Base-by-base conservation (phyloP, 1,140 invertebrate species). In the Hycleus cichorii region DNA sequence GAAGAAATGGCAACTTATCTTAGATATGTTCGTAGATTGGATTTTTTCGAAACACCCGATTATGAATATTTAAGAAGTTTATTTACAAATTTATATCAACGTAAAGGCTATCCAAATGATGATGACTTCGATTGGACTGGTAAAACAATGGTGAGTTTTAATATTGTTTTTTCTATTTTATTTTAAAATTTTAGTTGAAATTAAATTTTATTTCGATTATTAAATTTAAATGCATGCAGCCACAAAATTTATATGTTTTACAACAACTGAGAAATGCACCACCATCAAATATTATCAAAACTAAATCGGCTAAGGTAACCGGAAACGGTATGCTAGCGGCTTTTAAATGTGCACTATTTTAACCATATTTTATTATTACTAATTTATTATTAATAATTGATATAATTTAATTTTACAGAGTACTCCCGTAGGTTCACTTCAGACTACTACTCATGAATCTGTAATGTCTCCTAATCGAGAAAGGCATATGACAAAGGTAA, bases 41-140 rank as follows among this genome's bases (percentile, higher is more conserved):
- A 99, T 78, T 99, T 99, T 81, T 99, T 98, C 80, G 97, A 99
- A 82, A 97, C 95, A 58, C 97, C 97, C 27, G 96, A 99, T 77
- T 99, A 99, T 80, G 95, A 98, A 77, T 97, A 98, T 82, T 83
- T 97, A 71, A 83, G 94, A 67, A 92, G 92, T 77, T 83, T 97
- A 72, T 98, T 98, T 80, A 87, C 88, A 76, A 93, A 94, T 79
- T 84, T 98, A 69, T 95, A 95, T 79, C 91, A 95, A 68, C 86
- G 89, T 70, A 90, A 91, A 77, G 91, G 91, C 59, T 97, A 90
- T 76, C 84, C 89, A 59, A 90, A 95, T 75, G 95, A 98, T 77
- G 91, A 89, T 70, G 93, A 97, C 75, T 98, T 97, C 79, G 96
- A 98, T 77, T 98, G 96, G 95, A 93, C 91, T 71, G 94, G 93